phyloP scores from a whole-genome alignment of 2,113 vertebrate species.

The Chamaea fasciata region DNA sequence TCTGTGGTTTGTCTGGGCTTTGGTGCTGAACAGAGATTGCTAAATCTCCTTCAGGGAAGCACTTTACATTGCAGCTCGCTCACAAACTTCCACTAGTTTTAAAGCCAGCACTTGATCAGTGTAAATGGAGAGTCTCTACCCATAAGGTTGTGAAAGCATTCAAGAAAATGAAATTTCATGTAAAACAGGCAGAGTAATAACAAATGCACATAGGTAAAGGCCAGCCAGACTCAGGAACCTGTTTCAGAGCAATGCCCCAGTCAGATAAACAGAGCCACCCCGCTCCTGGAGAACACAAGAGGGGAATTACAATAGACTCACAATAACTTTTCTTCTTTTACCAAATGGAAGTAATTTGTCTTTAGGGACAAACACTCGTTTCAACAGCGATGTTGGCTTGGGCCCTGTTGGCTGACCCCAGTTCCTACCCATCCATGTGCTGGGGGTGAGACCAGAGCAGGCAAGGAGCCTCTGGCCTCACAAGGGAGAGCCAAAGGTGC shows the following conservation, averaged over 20 bases:
- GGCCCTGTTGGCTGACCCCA: background rate
- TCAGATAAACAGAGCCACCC: background rate
- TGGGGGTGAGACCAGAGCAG: background rate
- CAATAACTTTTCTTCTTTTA: background rate
- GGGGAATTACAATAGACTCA: background rate
- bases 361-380: background rate
- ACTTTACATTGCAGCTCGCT: background rate
- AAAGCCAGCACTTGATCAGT: background rate
- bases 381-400: accelerated
- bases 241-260: background rate
- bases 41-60: background rate
- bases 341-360: background rate
- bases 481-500: background rate
- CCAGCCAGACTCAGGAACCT: background rate
- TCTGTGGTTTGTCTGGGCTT: background rate
- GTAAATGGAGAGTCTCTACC: background rate
- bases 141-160: background rate
- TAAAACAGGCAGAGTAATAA: background rate
- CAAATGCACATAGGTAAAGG: background rate
- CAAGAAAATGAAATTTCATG: background rate
- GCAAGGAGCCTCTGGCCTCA: background rate
- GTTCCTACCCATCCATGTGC: background rate
- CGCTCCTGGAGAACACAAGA: background rate
- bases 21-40: background rate
- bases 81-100: background rate